These are phyloP conservation scores for Gari tellinella DNA, from an alignment of 2,888 invertebrate genomes.

Conservation along the genomic window DNA sequence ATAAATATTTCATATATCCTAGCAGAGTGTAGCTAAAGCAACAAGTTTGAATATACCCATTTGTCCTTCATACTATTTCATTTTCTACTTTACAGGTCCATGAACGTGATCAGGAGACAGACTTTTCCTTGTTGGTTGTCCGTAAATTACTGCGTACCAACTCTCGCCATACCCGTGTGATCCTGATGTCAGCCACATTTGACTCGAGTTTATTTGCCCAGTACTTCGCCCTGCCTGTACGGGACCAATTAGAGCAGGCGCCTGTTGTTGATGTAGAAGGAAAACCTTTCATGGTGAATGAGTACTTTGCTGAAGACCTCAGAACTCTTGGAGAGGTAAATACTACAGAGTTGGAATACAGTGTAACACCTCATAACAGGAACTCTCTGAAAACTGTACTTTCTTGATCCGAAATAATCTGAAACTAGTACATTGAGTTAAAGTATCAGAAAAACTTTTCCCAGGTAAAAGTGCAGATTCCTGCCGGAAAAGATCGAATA, in stretches of 20 bases:
- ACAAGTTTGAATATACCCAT: too few species aligned
- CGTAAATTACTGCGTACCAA: conserved; percentile 90
- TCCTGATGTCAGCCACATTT: conserved; percentile 98
- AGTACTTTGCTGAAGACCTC: conserved; percentile 83
- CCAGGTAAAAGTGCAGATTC: too few species aligned
- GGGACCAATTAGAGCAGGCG: conserved; percentile 78
- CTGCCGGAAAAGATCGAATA: too few species aligned
- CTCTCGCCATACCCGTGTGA: conserved; percentile 88
- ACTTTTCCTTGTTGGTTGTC: conserved; percentile 93
- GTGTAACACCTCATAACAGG: too few species aligned
- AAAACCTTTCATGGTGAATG: conserved; percentile 77
- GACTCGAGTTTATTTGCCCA: conserved; percentile 89
- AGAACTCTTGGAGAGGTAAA: conserved; percentile 74
- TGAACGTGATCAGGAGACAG: conserved; percentile 96
- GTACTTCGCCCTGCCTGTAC: conserved; percentile 87
- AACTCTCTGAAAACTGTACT: too few species aligned
- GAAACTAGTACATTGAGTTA: too few species aligned
- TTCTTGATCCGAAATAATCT: too few species aligned
- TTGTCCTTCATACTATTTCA: too few species aligned
- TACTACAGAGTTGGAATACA: background rate
- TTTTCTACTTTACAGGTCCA: conserved; percentile 88
- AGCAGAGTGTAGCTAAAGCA: too few species aligned
- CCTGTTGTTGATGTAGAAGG: conserved; percentile 82
- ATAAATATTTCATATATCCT: too few species aligned
- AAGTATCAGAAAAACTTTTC: too few species aligned